A percentile compares a stretch with the other conserved stretches of the same genome.
Conservation (phyloP, 2,113 vertebrate genomes). For the Chitala chitala region DNA sequence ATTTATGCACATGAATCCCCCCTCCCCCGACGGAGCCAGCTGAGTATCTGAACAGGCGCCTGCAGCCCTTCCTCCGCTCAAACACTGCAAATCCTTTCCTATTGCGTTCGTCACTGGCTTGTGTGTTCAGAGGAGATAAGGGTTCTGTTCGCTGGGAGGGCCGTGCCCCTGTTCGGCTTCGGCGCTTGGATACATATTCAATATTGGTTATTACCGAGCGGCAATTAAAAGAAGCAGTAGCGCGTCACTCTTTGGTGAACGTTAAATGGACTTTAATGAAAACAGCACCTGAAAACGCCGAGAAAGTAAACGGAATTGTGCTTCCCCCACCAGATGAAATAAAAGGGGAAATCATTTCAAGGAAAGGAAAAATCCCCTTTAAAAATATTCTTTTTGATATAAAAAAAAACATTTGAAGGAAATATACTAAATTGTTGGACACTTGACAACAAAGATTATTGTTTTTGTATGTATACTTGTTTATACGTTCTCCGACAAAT, state of each 20-base stretch:
- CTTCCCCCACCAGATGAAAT: background rate
- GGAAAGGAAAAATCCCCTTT: background rate
- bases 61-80: slow-evolving; percentile 51
- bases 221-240: slow-evolving; percentile 40
- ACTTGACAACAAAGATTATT: background rate
- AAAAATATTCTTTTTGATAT: background rate
- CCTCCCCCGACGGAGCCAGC: background rate
- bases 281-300: background rate
- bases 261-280: slow-evolving; percentile 14
- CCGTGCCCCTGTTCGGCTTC: slow-evolving; percentile 57
- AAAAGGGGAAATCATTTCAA: background rate
- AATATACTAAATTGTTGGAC: too few species aligned
- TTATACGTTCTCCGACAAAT: background rate
- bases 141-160: slow-evolving; percentile 55
- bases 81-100: slow-evolving; percentile 70
- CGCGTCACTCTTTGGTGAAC: slow-evolving; percentile 7
- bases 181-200: slow-evolving; percentile 46
- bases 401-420: background rate
- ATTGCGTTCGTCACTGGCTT: slow-evolving; percentile 56
- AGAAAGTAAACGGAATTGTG: background rate
- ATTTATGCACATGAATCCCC: slow-evolving; percentile 21
- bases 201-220: slow-evolving; percentile 35
- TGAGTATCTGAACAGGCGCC: slow-evolving; percentile 31
- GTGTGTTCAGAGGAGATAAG: slow-evolving; percentile 70
- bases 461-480: background rate